These are phyloP conservation scores for Pecten maximus DNA, from an alignment of 2,888 invertebrate species.

Conservation along the genomic window DNA sequence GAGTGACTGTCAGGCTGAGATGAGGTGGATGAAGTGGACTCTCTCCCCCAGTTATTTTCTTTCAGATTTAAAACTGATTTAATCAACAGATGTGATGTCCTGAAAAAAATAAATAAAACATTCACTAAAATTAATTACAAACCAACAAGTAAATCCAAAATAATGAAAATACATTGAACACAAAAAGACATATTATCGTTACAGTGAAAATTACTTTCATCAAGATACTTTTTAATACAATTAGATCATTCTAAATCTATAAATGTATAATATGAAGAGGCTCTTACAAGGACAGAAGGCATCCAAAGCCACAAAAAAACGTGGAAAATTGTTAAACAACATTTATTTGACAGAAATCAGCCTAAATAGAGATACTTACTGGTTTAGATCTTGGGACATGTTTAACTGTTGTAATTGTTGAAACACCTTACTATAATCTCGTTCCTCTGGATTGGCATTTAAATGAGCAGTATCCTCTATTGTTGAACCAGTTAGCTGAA, in stretches of 20 bases:
- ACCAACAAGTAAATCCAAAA: no score
- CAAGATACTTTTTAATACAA: no score
- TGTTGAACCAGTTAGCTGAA: conserved; percentile 72
- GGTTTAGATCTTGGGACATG: conserved; percentile 46
- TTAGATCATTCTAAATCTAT: no score
- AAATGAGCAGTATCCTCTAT: conserved; percentile 69
- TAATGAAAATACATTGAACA: no score
- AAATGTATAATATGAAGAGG: no score
- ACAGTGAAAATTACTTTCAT: no score
- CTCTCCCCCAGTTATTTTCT: conserved; percentile 68
- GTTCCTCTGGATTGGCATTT: conserved; percentile 44
- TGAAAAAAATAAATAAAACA: conserved; percentile 55
- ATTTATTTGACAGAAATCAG: no score
- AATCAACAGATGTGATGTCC: conserved; percentile 70
- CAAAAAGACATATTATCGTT: no score
- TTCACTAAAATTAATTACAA: background rate
- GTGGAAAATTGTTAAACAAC: no score
- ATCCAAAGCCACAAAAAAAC: no score
- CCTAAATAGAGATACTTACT: no score
- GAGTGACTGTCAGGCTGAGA: conserved; percentile 26
- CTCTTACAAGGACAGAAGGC: no score
- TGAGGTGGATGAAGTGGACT: conserved; percentile 40
- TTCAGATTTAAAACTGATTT: conserved; percentile 70
- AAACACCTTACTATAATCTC: conserved; percentile 54
- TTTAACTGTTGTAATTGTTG: conserved; percentile 45